These are phyloP conservation scores for Origma solitaria DNA, from an alignment of 2,113 vertebrate genomes.

Conservation along the genomic window DNA sequence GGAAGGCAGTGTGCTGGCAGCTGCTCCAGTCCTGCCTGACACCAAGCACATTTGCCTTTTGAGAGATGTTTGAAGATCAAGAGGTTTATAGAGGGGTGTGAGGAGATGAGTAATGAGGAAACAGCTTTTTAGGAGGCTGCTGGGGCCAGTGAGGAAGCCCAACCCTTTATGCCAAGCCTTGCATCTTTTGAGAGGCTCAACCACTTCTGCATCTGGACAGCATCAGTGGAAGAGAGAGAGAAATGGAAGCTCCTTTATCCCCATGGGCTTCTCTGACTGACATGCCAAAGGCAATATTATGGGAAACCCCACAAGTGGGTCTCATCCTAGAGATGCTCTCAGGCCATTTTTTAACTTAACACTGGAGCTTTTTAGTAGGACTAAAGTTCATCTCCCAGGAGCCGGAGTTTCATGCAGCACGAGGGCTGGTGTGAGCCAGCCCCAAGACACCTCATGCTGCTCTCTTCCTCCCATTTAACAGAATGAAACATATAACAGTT, in stretches of 20 bases:
- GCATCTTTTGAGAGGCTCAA: fast-evolving
- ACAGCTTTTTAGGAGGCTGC: neutral
- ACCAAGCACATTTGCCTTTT: neutral
- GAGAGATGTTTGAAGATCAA: neutral
- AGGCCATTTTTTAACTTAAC: neutral
- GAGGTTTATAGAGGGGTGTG: neutral
- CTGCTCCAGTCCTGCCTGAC: neutral
- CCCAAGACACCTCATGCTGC: neutral
- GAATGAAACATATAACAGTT: neutral
- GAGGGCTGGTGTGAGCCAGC: neutral
- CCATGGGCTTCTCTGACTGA: neutral
- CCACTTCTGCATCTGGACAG: neutral
- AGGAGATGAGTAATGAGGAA: neutral
- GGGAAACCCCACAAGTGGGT: neutral
- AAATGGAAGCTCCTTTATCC: neutral
- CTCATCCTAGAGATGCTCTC: neutral
- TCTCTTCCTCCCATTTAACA: neutral
- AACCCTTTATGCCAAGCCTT: neutral
- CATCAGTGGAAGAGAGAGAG: neutral
- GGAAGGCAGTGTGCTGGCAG: neutral
- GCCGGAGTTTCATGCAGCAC: fast-evolving
- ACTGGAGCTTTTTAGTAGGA: neutral
- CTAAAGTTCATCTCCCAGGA: neutral
- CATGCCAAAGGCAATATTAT: neutral
- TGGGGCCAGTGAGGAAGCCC: neutral